Evolutionary conservation across 2,113 vertebrate genomes (phyloP), one percentile per base, ranked within the genome.

Genomic region (Uria lomvia): DNA sequence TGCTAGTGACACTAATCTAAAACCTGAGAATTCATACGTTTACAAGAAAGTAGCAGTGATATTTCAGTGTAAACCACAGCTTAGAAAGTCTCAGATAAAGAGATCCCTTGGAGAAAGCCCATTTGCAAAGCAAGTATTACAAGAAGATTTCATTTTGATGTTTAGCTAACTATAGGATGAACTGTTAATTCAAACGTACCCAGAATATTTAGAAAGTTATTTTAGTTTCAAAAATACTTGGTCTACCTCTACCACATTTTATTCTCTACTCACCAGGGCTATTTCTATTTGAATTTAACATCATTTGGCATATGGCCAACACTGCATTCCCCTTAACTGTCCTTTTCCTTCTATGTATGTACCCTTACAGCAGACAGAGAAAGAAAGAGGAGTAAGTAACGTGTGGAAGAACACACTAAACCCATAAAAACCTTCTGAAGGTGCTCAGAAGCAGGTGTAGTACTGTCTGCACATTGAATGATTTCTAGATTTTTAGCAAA

Each of bases 161-260:
- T 76, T 81, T 42, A 78, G 43, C 85, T 85, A 95, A 75, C 81
- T 86, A n/a, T 3, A 79, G 45, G 27, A 75, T 32, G 47, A 92
- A 82, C 45, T 58, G 38, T 42, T 94, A 91, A 81, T 91, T 82
- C 55, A 94, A 95, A 81, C 24, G 56, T 82, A 95, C 26, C 12
- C n/a, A 58, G 30, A 43, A 71, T 68, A 96, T 82, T 91, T 32
- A 58, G 59, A 75, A 73, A 90, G 77, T 49, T 81, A 78, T 81
- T 94, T 94, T 43, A 59, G 76, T 70, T 89, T 65, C 70, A 85
- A 78, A 91, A 94, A 88, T 78, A 82, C 60, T 82, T 86, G 30
- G 43, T 79, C 74, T 82, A 53, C 79, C 78, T 70, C 45, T 62
- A 68, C 38, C n/a, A 84, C 30, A 82, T 78, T 91, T 92, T 24